Evolutionary conservation across 2,113 vertebrate species (phyloP).

Genomic region (Cryptomyrus ogoouensis): DNA sequence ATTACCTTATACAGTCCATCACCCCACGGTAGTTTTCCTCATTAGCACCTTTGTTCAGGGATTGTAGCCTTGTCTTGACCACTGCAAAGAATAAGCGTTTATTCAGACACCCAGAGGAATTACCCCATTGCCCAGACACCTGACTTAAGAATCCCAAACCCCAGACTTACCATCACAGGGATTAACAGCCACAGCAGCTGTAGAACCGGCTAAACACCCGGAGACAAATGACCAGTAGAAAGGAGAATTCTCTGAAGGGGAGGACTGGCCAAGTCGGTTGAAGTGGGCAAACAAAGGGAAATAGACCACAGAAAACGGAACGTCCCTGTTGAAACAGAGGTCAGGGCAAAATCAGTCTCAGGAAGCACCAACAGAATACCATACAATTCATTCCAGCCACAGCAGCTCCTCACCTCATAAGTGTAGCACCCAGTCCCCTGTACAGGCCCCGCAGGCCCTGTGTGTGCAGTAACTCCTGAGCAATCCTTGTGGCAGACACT

Average conservation of each 20-base stretch:
- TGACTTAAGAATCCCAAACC: not conserved
- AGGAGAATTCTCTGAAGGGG: constrained; percentile 45
- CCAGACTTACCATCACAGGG: constrained; percentile 65
- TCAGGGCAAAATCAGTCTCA: not conserved
- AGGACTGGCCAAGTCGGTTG: constrained; percentile 58
- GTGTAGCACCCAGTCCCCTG: constrained; percentile 67
- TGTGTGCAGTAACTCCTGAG: constrained; percentile 57
- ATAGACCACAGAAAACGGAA: constrained; percentile 72
- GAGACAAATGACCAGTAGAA: constrained; percentile 71
- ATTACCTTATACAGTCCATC: constrained; percentile 61
- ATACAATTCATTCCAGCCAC: not conserved
- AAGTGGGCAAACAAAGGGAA: constrained; percentile 73
- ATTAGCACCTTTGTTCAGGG: constrained; percentile 60
- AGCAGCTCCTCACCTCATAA: constrained; percentile 57
- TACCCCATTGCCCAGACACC: not conserved
- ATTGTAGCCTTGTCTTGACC: constrained; percentile 72
- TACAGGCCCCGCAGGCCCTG: constrained; percentile 69
- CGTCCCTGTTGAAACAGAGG: constrained; percentile 54
- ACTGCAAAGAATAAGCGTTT: constrained; percentile 44
- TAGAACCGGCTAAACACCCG: constrained; percentile 61
- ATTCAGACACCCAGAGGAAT: not conserved
- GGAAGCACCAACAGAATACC: not conserved
- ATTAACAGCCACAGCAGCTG: constrained; percentile 65
- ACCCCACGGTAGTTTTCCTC: constrained; percentile 69
- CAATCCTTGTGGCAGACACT: constrained; percentile 65